Evolutionary conservation across 2,888 invertebrate genomes (phyloP), one percentile per base, ranked within the genome.

Genomic region (Agrilus biguttatus): DNA sequence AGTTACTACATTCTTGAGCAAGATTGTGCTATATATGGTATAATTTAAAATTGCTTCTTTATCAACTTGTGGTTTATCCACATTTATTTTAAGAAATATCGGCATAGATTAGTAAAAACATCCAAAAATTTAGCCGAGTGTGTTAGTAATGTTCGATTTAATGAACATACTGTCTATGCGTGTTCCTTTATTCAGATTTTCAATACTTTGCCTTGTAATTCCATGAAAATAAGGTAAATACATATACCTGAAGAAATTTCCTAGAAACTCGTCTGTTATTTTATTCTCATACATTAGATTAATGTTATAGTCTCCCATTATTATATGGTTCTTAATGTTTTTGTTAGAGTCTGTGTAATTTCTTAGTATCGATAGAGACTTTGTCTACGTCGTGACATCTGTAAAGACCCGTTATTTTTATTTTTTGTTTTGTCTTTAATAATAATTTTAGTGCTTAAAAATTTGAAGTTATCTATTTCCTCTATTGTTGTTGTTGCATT

Each of bases 141-240:
- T 23, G 21, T 40, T 45, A n/a, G 12, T n/a, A 12, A 32, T 8
- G 34, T 38, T 45, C 8, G 44, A 32, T 40, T 37, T 45, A 35
- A 45, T 21, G 36, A 46, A 45, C 12, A 45, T 36, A 35, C 46
- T 45, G 35, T 45, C 45, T n/a, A 45, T 45, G 33, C 45, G 40
- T 13, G 28, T 33, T 23, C 45, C 45, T 33, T 17, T 33, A 23
- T 13, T 3, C 5, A 37, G n/a, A 37, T 37, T 19, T 17, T 19
- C 19, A 10, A 19, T 21, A 38, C 21, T 39, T 14, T 2, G 45
- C 33, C 43, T 38, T 33, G 45, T 45, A 33, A 38, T 35, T 19
- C 33, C 35, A 39, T 33, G 33, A 19, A 45, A 45, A 21, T 39
- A 37, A 1, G 45, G 44, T 14, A 40, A 33, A 36, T 45, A 45